Percentiles rank a stretch among this genome's conserved stretches.
These are phyloP conservation scores for Drosophila azteca DNA, from an alignment of 1,140 invertebrate species.

Conservation along the genomic window DNA sequence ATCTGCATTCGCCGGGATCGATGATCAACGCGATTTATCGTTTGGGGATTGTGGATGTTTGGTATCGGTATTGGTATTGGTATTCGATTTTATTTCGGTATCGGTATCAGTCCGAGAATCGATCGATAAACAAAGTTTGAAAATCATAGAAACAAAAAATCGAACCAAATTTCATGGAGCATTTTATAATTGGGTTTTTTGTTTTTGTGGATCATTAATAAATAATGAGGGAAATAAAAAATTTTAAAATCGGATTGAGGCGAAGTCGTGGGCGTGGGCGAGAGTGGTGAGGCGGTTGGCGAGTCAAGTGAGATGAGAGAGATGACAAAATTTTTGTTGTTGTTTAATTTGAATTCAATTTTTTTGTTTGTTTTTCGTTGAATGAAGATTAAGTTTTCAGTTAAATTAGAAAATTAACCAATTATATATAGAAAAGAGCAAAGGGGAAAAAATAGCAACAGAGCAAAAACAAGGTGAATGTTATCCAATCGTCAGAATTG, in stretches of 20 bases:
- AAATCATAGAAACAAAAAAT: constrained; percentile 14
- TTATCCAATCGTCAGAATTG: no score
- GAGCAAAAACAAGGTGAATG: constrained; percentile 19
- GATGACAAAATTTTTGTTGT: constrained; percentile 66
- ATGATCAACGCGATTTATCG: constrained; percentile 1
- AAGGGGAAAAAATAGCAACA: constrained; percentile 11
- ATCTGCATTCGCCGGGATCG: constrained; percentile 84
- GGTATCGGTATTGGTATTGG: constrained; percentile 5
- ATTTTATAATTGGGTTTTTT: neutral
- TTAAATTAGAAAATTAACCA: neutral
- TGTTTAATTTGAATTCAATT: constrained; percentile 57
- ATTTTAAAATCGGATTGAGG: constrained; percentile 1
- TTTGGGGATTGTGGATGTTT: constrained; percentile 33
- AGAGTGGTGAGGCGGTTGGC: constrained; percentile 18
- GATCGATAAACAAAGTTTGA: constrained; percentile 24
- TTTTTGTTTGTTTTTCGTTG: constrained; percentile 29
- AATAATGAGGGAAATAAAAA: constrained; percentile 7
- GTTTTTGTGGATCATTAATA: constrained; percentile 8
- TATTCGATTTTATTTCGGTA: constrained; percentile 10
- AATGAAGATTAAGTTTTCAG: neutral
- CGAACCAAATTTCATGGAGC: constrained; percentile 9
- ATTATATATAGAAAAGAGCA: constrained; percentile 7
- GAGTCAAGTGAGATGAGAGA: constrained; percentile 62
- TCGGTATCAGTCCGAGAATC: constrained; percentile 21
- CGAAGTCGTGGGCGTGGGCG: constrained; percentile 1